Base-by-base conservation (phyloP, 2,797 vertebrate species). In the Adelosebastes latens region DNA sequence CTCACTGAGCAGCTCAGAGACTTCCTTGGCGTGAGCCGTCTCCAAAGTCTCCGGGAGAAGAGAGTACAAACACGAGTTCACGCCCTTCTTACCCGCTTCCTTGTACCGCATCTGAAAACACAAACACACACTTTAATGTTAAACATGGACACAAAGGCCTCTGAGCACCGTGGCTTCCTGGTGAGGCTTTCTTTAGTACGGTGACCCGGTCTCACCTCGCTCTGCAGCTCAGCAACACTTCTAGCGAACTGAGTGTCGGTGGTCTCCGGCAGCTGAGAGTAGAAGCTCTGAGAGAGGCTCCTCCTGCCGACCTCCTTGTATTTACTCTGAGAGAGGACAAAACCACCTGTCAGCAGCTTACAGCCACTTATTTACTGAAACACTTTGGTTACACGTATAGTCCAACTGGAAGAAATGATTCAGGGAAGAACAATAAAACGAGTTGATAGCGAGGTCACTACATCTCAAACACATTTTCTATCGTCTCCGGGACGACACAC, bases 231-330 rank as follows among this genome's bases (percentile, higher is more conserved):
- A 3, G 84, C 69, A 0, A 93, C 89, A 0, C 2, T 12, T 53
- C 74, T 92, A 4, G 83, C 83, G 3, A 93, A 92, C 84, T 90
- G 90, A 0, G 96, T 98, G 71, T 99, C 96, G 8, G 95, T 80
- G 2, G 98, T 98, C 55, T 97, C 95, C 6, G 97, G 96, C 90
- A 99, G 96, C 89, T 94, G 95, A 79, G 96, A 96, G 93, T 98
- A 99, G 49, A 98, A 94, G 65, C 95, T 95, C 78, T 95, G 97
- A 20, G 94, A 94, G 69, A 97, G 95, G 32, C 94, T 93, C 91
- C 61, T 91, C 84, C 95, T 96, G 67, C 95, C 86, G 68, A 82
- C 93, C 78, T 96, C 96, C 91, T 96, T 98, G 84, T 99, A 99
- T 79, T 97, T 97, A 67, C 90, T 90, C 92, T 93, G 88, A 62